Conservation (phyloP, 2,888 invertebrate genomes). For the Osmoderma eremita region DNA sequence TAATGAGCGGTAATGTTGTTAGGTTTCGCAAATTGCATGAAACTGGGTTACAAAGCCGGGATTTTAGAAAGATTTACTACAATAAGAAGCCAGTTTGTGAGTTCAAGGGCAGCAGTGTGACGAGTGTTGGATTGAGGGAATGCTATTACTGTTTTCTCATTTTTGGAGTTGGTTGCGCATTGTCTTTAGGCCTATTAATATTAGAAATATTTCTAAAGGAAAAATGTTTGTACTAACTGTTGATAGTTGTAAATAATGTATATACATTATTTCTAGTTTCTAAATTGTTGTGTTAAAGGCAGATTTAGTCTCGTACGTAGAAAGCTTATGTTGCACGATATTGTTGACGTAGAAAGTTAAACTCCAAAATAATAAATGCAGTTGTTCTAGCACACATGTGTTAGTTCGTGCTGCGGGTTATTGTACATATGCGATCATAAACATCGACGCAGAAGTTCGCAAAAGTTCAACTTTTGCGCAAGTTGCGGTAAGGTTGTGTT, state of each 20-base stretch:
- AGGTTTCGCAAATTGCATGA: conserved; percentile 67
- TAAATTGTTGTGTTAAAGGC: too few species aligned
- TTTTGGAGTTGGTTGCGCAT: conserved; percentile 40
- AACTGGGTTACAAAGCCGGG: conserved; percentile 66
- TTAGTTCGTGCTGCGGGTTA: too few species aligned
- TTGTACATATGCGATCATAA: too few species aligned
- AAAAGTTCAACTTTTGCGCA: too few species aligned
- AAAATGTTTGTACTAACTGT: neutral
- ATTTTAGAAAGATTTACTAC: conserved; percentile 63
- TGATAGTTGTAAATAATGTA: neutral
- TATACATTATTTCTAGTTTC: too few species aligned
- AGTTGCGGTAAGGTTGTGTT: too few species aligned
- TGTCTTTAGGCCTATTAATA: conserved; percentile 3
- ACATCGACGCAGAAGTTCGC: too few species aligned
- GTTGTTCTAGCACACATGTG: too few species aligned
- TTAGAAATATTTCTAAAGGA: neutral
- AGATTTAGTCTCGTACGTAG: too few species aligned
- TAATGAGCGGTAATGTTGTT: neutral
- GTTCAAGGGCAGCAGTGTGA: conserved; percentile 65
- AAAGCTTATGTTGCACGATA: too few species aligned
- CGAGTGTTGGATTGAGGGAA: conserved; percentile 69
- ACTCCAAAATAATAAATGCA: too few species aligned
- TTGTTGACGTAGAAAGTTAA: too few species aligned
- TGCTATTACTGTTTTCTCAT: conserved; percentile 61
- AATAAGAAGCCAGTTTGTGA: conserved; percentile 67